Evolutionary conservation across 2,113 vertebrate genomes (phyloP), one percentile per base, ranked within the genome.

Genomic region (Bambusicola thoracicus): DNA sequence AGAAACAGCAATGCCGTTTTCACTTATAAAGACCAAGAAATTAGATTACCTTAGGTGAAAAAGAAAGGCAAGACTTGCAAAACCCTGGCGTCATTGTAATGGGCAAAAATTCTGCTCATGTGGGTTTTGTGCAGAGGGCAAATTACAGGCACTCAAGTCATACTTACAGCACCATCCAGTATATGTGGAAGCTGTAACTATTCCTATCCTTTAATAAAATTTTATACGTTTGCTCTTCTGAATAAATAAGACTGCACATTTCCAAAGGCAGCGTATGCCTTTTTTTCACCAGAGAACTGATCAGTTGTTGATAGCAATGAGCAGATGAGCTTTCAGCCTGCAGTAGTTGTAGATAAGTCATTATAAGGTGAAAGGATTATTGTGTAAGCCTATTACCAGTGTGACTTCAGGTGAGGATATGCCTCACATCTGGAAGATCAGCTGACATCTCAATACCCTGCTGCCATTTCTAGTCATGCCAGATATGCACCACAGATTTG

Each of bases 261-360:
- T 67, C 59, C 51, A 53, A 40, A 51, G 43, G 56, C 15, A 88
- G 22, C 1, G 6, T 2, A 20, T n/a, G 21, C 44, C 22, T 30
- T 89, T 77, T 44, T 86, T 78, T 6, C 48, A 83, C 22, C 29
- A 75, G 15, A 58, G 80, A 74, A 8, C 41, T 70, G 72, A 46
- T 51, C 81, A 88, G 65, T 46, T 94, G 59, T 51, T 63, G 76
- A 92, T 46, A 94, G 77, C 38, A 81, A 36, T 14, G 25, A 87
- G 75, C 85, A 94, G 73, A 89, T 61, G 76, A 96, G 82, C 34
- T 92, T 88, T 67, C 76, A 83, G 49, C 34, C 56, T 67, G 38
- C 38, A n/a, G 29, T 24, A 74, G 59, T 41, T 75, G 40, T 51
- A 78, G 58, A 81, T 56, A 30, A 41, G 21, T 48, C 69, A 44